Percentiles rank a stretch among this genome's conserved stretches.
Conservation (phyloP, 2,113 vertebrate genomes). For the Leucosticte australis region DNA sequence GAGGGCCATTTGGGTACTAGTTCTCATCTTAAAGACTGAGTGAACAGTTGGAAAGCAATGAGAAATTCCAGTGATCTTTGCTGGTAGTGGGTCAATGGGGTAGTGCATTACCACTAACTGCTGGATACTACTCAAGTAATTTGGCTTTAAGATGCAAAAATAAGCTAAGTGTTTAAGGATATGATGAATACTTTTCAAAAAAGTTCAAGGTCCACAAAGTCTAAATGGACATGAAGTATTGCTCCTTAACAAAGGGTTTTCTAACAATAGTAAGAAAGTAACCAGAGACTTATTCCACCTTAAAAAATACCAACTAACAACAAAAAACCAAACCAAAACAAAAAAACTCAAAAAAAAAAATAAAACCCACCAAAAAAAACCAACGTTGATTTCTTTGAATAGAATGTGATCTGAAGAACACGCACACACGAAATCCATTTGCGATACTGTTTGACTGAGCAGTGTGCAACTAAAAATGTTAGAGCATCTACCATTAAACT, state of each 20-base stretch:
- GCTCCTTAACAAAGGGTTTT: neutral
- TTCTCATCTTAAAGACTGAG: neutral
- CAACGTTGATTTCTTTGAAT: neutral
- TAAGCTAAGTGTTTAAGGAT: neutral
- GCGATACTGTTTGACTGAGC: neutral
- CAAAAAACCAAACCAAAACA: too few species aligned
- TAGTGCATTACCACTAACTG: neutral
- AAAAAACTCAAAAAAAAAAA: neutral
- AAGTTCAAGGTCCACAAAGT: neutral
- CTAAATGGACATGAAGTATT: neutral
- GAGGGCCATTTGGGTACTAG: neutral
- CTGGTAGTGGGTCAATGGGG: neutral
- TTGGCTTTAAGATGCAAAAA: neutral
- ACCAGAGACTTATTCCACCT: neutral
- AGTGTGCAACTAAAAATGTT: neutral
- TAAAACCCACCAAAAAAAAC: neutral
- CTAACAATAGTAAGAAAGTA: neutral
- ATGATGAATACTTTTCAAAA: neutral
- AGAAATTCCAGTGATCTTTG: neutral
- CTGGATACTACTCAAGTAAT: neutral
- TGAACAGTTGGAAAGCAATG: neutral
- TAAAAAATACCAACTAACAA: neutral
- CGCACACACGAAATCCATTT: neutral
- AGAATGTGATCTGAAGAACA: neutral
- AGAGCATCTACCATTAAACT: slow-evolving; percentile 11